Conservation (phyloP, 1,140 invertebrate genomes). For the Caenorhabditis tropicalis region DNA sequence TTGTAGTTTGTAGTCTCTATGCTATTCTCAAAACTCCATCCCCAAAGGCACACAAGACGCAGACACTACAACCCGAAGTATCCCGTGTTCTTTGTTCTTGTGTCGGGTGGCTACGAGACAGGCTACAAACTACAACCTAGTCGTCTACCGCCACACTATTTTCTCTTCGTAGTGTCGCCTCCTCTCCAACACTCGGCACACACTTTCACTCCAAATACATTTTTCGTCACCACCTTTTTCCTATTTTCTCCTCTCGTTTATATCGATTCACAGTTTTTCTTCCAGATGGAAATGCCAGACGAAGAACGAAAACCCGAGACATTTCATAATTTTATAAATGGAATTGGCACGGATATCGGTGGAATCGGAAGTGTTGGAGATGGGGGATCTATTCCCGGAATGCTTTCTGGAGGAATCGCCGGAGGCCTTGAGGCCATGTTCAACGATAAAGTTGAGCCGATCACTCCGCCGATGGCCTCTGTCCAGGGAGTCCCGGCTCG, state of each 20-base stretch:
- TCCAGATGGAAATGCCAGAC: background rate
- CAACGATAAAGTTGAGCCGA: background rate
- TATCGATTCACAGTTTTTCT: too few species aligned
- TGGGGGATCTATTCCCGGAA: background rate
- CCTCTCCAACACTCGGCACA: background rate
- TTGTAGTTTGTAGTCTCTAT: too few species aligned
- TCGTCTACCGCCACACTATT: conserved; percentile 1
- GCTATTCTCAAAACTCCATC: background rate
- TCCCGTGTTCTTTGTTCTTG: background rate
- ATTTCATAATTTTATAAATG: background rate
- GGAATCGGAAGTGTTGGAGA: background rate
- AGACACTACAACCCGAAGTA: conserved; percentile 20
- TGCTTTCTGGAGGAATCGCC: too few species aligned
- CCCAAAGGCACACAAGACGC: conserved; percentile 23
- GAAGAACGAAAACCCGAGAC: background rate
- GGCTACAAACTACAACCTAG: conserved; percentile 39
- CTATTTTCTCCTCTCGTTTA: background rate
- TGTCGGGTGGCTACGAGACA: background rate
- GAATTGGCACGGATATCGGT: background rate
- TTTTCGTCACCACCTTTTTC: background rate
- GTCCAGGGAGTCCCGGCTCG: background rate
- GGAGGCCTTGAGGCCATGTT: too few species aligned
- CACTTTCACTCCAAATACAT: background rate
- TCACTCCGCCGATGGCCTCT: background rate
- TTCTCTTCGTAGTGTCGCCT: background rate